These are phyloP conservation scores for Sebastes matsubarae DNA, from an alignment of 2,797 vertebrate species.

Conservation along the genomic window DNA sequence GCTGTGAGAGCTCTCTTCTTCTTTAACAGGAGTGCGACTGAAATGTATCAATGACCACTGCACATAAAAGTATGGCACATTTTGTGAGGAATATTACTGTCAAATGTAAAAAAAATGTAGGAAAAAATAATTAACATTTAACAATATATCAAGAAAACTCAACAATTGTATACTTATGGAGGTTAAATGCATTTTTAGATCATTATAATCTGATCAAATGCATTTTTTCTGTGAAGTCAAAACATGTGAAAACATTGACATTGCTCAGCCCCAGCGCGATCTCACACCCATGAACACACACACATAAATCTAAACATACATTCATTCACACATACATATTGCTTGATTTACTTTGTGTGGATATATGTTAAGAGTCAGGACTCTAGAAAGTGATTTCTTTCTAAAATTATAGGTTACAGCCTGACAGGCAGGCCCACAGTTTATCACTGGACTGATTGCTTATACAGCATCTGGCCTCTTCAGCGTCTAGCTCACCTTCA, in stretches of 20 bases:
- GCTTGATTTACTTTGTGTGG: background rate
- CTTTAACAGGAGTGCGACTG: accelerated
- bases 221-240: background rate
- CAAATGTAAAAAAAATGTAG: background rate
- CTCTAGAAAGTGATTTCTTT: background rate
- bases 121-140: background rate
- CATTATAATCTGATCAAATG: background rate
- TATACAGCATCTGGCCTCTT: background rate
- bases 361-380: background rate
- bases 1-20: background rate
- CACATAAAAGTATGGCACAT: background rate
- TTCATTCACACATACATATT: background rate
- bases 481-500: background rate
- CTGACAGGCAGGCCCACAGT: background rate
- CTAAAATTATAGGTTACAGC: background rate
- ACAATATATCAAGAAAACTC: background rate
- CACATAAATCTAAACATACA: background rate
- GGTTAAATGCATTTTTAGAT: background rate
- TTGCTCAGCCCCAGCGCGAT: accelerated
- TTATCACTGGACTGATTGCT: background rate
- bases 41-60: background rate
- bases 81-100: background rate
- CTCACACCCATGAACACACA: background rate
- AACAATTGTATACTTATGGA: background rate
- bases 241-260: background rate